Evolutionary conservation across 2,113 vertebrate genomes (phyloP).

Genomic region (Rhineura floridana): DNA sequence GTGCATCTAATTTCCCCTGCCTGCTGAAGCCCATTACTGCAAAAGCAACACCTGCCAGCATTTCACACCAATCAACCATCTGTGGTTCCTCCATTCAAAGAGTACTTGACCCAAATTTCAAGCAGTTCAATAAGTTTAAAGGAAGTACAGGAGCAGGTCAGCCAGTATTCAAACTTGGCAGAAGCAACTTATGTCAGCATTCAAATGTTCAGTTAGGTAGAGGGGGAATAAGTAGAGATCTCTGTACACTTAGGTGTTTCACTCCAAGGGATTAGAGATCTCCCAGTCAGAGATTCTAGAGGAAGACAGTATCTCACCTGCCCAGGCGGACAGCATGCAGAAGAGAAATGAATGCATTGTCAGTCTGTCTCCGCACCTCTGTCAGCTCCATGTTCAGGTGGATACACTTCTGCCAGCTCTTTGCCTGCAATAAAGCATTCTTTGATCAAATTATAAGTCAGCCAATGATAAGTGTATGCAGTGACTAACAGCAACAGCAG

Average conservation of each 20-base stretch:
- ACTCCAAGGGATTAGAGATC: not conserved
- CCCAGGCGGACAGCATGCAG: constrained; percentile 89
- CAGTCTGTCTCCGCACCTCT: constrained; percentile 89
- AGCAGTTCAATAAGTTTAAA: not conserved
- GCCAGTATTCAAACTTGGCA: not conserved
- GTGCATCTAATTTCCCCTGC: not conserved
- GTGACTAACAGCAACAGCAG: not conserved
- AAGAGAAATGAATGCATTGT: constrained; percentile 89
- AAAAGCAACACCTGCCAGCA: not conserved
- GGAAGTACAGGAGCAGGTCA: not conserved
- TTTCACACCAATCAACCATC: no score
- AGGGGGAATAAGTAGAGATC: not conserved
- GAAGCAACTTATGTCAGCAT: not conserved
- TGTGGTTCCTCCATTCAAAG: not conserved
- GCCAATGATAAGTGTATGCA: not conserved
- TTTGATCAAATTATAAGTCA: not conserved
- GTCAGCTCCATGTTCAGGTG: constrained; percentile 92
- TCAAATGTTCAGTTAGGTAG: not conserved
- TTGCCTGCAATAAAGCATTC: constrained; percentile 76
- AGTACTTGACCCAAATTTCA: not conserved
- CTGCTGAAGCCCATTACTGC: not conserved
- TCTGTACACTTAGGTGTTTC: not conserved
- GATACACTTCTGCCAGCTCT: constrained; percentile 92
- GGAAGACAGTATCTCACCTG: constrained; percentile 77
- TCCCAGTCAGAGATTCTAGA: not conserved